Base-by-base conservation (phyloP, 1,140 invertebrate genomes). In the Leptinotarsa lineolata region DNA sequence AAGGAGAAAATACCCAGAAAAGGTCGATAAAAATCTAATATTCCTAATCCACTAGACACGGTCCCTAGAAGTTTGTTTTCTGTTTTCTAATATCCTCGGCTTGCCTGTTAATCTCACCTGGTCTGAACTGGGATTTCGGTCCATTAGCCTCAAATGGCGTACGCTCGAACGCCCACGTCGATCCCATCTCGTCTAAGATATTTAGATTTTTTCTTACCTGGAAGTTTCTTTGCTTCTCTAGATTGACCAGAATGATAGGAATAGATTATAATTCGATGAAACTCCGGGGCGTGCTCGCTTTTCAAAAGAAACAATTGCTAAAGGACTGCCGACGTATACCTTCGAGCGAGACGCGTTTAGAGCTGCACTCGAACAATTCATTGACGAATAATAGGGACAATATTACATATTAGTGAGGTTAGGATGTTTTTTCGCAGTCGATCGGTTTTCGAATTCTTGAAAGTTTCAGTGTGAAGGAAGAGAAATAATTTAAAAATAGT, bases 131-230 rank as follows among this genome's bases (percentile, higher is more conserved):
- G 46, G 48, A 59, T 72, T 22, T 58, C 71, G 71, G 71, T 72
- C 71, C 71, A 72, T 72, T 72, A 72, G 61, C n/a, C 66, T 16
- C 22, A 66, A 67, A 70, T 66, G 71, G 60, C 71, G 24, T 30
- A 67, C 71, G 71, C 71, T 66, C 39, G 71, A 72, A 72, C 71
- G 71, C 71, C 71, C 71, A 16, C 65, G 71, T 72, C 71, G 71
- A 63, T 60, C 48, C 71, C 71, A 48, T 71, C 46, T 39, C 71
- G 18, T 65, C 18, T 46, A 72, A 67, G 64, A 58, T 59, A 20
- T 20, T 66, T 60, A 18, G n/a, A 58, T 63, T 45, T 63, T 63
- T 61, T 61, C 15, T 59, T 63, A 71, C 69, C 69, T 71, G 69
- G 69, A 11, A 22, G 15, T 59, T 71, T 63, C 69, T 71, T 71